Percentiles rank a stretch among this genome's conserved stretches.
Evolutionary conservation across 1,140 invertebrate genomes (phyloP).

Genomic region (Eueides isabella): DNA sequence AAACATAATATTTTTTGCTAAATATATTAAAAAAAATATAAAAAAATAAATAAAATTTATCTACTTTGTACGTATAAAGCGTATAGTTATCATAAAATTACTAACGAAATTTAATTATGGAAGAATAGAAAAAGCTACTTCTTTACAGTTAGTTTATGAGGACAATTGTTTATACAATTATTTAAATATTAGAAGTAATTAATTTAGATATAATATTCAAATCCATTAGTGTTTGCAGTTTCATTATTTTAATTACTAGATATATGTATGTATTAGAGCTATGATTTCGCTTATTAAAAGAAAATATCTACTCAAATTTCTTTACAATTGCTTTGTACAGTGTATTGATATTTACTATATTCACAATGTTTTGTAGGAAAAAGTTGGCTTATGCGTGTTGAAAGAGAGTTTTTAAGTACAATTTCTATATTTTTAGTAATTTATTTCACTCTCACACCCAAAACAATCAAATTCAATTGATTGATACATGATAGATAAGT

Average conservation of each 20-base stretch:
- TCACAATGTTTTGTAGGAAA: background rate
- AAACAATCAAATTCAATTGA: background rate
- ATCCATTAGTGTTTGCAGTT: slow-evolving; percentile 56
- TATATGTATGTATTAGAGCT: slow-evolving; percentile 9
- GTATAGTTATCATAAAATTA: slow-evolving; percentile 33
- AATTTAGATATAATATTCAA: slow-evolving; percentile 48
- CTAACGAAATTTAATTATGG: slow-evolving; percentile 24
- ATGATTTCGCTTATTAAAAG: slow-evolving; percentile 26
- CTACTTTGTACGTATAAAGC: slow-evolving; percentile 47
- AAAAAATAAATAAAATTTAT: slow-evolving; percentile 33
- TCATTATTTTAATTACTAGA: slow-evolving; percentile 38
- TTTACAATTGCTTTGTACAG: slow-evolving; percentile 35
- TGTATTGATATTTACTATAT: slow-evolving; percentile 16
- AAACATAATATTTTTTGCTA: too few species aligned
- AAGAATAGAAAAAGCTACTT: slow-evolving; percentile 31
- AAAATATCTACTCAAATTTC: slow-evolving; percentile 18
- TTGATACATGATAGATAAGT: background rate
- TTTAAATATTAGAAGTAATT: slow-evolving; percentile 21
- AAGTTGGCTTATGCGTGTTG: slow-evolving; percentile 2
- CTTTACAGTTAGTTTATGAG: slow-evolving; percentile 23
- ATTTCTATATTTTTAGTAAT: background rate
- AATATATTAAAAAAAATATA: background rate
- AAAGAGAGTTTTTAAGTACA: background rate
- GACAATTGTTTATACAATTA: slow-evolving; percentile 27
- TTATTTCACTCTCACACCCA: background rate